Evolutionary conservation across 2,113 vertebrate genomes (phyloP), one percentile per base, ranked within the genome.

Genomic region (Pionites leucogaster): DNA sequence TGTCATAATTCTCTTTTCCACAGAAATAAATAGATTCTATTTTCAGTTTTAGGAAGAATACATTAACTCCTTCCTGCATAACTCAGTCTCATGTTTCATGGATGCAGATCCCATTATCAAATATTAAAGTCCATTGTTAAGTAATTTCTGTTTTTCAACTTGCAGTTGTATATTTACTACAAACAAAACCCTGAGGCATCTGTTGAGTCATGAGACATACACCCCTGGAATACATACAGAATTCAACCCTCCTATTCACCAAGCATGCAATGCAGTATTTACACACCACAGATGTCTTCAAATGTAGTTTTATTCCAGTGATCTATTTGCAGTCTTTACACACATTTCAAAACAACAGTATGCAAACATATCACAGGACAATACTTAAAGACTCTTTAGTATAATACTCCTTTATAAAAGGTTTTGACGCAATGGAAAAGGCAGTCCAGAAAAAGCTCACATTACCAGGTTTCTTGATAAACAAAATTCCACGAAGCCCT

Each of bases 381-480:
- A 63, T 47, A 82, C 52, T 85, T 90, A 63, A 79, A 85, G 75
- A 95, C 64, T 96, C 81, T 95, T 94, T 90, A 97, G 77, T 96
- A 97, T 95, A 97, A 97, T 81, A 90, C 64, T 95, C 97, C 98
- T 98, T 98, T 97, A 98, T 98, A 98, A 98, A 98, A 98, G 96
- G 97, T 88, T 97, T 96, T 94, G 95, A 92, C 95, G 97, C 92
- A 96, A 41, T 75, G 96, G 77, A 95, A 96, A 92, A 88, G 39
- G 96, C 94, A 94, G 86, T 93, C 94, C 93, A 91, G 77, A 93
- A 94, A 84, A 96, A 92, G 33, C 39, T 93, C 90, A 92, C 2
- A 57, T 93, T 96, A 96, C 75, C 82, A 83, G 83, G 88, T 92
- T 90, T 93, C 93, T 85, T 86, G 88, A 95, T 78, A 94, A 94